Evolutionary conservation across 2,797 vertebrate genomes (phyloP).

Genomic region (Alca torda): DNA sequence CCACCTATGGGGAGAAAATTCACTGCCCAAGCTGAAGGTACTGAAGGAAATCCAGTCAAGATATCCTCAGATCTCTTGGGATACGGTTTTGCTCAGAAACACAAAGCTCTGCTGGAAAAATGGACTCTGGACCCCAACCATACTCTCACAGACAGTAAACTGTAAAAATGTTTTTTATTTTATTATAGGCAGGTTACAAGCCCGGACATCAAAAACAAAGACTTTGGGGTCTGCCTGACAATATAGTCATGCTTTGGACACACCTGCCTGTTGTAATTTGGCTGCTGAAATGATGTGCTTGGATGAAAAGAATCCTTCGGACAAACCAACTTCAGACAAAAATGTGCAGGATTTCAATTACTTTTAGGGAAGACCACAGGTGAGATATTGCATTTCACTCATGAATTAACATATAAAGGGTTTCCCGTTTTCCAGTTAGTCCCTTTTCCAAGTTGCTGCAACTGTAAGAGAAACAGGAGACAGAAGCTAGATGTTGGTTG

Average conservation of each 20-base stretch:
- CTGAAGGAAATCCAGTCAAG: background rate
- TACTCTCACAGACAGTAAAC: background rate
- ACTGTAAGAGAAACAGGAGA: background rate
- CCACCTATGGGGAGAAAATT: background rate
- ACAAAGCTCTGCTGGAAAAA: background rate
- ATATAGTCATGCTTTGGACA: background rate
- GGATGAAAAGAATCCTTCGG: background rate
- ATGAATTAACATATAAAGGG: background rate
- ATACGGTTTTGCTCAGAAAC: background rate
- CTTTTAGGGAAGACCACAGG: background rate
- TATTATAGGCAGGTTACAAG: background rate
- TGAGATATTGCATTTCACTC: background rate
- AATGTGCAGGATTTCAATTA: background rate
- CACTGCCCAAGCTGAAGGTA: background rate
- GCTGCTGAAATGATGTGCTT: background rate
- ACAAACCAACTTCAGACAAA: background rate
- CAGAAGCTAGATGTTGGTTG: background rate
- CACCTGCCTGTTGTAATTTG: background rate
- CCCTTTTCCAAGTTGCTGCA: background rate
- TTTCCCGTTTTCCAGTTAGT: background rate
- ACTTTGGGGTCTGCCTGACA: background rate
- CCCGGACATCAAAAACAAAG: background rate
- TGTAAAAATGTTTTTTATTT: background rate
- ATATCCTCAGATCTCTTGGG: background rate
- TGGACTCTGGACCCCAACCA: background rate